A percentile compares a stretch with the other conserved stretches of the same genome.
Conservation (phyloP, 2,797 vertebrate species). For the Euphonia xanthogaster region DNA sequence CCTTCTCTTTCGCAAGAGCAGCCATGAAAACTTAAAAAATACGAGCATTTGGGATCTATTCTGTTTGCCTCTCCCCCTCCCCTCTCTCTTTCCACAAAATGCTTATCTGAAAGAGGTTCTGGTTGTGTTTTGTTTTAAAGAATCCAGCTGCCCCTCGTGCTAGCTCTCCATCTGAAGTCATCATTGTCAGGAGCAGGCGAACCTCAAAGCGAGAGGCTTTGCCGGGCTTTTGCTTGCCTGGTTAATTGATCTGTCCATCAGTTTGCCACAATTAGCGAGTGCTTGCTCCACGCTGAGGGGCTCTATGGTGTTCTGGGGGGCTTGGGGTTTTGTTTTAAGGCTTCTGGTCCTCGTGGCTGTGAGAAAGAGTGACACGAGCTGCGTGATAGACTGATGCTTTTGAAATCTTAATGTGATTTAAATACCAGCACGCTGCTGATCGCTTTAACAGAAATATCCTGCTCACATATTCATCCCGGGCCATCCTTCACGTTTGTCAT, state of each 20-base stretch:
- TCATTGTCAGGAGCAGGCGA: conserved; percentile 1
- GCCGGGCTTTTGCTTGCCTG: not conserved
- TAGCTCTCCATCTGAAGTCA: not conserved
- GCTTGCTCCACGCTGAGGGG: not conserved
- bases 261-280: conserved; percentile 8
- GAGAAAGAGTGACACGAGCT: not conserved
- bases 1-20: not conserved
- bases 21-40: not conserved
- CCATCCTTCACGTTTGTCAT: conserved; percentile 11
- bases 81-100: not conserved
- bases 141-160: conserved; percentile 18
- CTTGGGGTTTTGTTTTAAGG: not conserved
- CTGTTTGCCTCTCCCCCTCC: not conserved
- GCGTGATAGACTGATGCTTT: not conserved
- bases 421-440: conserved; percentile 7
- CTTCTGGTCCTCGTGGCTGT: not conserved
- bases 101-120: conserved; percentile 29
- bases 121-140: conserved; percentile 20
- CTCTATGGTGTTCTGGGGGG: not conserved
- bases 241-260: conserved; percentile 27
- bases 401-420: conserved; percentile 51
- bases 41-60: not conserved
- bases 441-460: conserved; percentile 6
- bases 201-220: conserved; percentile 18
- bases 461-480: not conserved